phyloP scores from a whole-genome alignment of 2,797 vertebrate species.

The Amazonetta brasiliensis region DNA sequence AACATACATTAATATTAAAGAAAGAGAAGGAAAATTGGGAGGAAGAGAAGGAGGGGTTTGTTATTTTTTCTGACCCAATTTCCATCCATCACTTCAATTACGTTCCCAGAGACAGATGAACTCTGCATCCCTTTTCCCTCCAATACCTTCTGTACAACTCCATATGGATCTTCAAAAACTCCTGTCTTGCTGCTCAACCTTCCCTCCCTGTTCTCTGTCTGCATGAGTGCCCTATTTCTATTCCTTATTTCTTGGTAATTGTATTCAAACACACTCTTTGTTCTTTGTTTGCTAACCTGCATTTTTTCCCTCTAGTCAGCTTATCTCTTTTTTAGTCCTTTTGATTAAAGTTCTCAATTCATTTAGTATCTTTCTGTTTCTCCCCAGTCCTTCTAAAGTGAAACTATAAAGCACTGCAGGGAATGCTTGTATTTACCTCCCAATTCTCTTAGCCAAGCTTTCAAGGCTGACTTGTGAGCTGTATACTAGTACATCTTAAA shows the following conservation, averaged over 20 bases:
- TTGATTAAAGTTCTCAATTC: conserved; percentile 72
- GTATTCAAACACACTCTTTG: conserved; percentile 74
- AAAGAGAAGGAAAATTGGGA: conserved; percentile 52
- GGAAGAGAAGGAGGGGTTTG: conserved; percentile 49
- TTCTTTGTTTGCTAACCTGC: conserved; percentile 76
- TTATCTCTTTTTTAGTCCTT: conserved; percentile 71
- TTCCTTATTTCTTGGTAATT: conserved; percentile 69
- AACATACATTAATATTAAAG: conserved; percentile 70
- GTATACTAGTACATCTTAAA: not conserved
- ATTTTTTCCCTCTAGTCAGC: conserved; percentile 52
- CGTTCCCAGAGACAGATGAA: conserved; percentile 39
- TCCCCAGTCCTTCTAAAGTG: conserved; percentile 63
- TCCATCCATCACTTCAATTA: conserved; percentile 67
- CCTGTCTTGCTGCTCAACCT: conserved; percentile 43
- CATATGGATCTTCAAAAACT: conserved; percentile 62
- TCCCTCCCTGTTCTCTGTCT: conserved; percentile 41
- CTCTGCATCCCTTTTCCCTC: conserved; percentile 35
- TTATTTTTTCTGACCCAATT: conserved; percentile 63
- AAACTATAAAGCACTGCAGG: conserved; percentile 71
- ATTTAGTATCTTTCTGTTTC: conserved; percentile 71
- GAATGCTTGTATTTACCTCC: conserved; percentile 74
- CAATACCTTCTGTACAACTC: conserved; percentile 45
- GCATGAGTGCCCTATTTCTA: conserved; percentile 67
- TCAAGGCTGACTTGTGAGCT: conserved; percentile 57
- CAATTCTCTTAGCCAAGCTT: conserved; percentile 44